A percentile compares a stretch with the other conserved stretches of the same genome.
phyloP scores from a whole-genome alignment of 1,140 invertebrate genomes.

The Lepidurus couesii region DNA sequence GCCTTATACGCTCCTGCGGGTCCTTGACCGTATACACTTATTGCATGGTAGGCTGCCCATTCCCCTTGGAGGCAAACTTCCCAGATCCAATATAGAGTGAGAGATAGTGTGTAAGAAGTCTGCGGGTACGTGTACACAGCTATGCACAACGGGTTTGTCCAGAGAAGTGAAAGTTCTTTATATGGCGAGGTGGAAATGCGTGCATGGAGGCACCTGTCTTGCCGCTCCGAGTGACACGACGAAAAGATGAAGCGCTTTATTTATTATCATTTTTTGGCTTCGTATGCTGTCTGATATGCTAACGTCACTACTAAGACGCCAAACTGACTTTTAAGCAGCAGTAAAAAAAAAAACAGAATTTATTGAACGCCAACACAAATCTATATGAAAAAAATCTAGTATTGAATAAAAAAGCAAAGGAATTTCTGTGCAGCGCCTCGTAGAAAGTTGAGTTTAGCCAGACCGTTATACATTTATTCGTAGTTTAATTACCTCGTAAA shows the following conservation, averaged over 20 bases:
- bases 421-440: not conserved
- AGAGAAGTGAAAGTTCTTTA: constrained; percentile 17
- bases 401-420: not conserved
- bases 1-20: constrained; percentile 9
- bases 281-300: not conserved
- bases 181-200: not conserved
- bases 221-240: not conserved
- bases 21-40: constrained; percentile 9
- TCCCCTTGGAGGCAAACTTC: not conserved
- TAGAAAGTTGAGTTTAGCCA: not conserved
- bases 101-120: not conserved
- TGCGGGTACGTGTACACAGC: not conserved
- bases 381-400: no score
- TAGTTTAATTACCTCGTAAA: not conserved
- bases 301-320: no score
- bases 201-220: not conserved
- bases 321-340: no score
- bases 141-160: not conserved
- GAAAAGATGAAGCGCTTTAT: not conserved
- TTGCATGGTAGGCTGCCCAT: constrained; percentile 8
- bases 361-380: no score
- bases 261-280: not conserved
- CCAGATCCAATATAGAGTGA: not conserved
- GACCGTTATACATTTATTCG: not conserved
- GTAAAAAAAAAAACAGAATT: no score